These are phyloP conservation scores for Heliopora coerulea DNA, from an alignment of 92 coral and sea anemone genomes.

Conservation along the genomic window DNA sequence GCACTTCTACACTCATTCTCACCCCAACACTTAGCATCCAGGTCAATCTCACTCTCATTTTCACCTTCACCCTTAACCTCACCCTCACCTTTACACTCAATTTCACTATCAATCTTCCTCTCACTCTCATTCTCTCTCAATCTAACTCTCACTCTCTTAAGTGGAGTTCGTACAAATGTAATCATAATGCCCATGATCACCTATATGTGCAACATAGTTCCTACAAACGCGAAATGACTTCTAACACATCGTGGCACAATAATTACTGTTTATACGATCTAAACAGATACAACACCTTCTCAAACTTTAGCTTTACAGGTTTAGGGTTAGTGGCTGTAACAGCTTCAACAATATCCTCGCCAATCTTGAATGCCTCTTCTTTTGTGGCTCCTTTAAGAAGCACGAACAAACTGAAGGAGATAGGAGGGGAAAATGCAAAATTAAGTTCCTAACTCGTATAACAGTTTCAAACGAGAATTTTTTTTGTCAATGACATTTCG, in stretches of 20 bases:
- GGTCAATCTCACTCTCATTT: too few species aligned
- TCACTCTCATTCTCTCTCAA: too few species aligned
- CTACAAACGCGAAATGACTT: neutral
- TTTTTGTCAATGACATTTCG: neutral
- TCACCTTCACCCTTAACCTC: too few species aligned
- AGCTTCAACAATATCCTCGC: conserved; percentile 79
- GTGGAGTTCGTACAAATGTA: too few species aligned
- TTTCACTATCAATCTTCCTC: too few species aligned
- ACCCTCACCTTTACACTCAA: too few species aligned
- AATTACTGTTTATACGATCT: too few species aligned
- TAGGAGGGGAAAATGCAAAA: neutral
- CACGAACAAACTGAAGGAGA: conserved; percentile 71
- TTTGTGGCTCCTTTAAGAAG: conserved; percentile 86
- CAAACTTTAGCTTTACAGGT: conserved; percentile 96
- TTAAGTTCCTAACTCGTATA: neutral
- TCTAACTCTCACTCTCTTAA: too few species aligned
- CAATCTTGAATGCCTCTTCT: conserved; percentile 82
- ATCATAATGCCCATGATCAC: neutral
- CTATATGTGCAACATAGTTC: too few species aligned
- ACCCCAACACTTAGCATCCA: too few species aligned
- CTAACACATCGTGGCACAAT: neutral
- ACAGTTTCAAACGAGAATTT: too few species aligned
- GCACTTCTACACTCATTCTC: too few species aligned
- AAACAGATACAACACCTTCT: conserved; percentile 64
- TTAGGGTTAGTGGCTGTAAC: conserved; percentile 84